A percentile compares a stretch with the other conserved stretches of the same genome.
Evolutionary conservation across 2,888 invertebrate species (phyloP).

Genomic region (Osmoderma eremita): DNA sequence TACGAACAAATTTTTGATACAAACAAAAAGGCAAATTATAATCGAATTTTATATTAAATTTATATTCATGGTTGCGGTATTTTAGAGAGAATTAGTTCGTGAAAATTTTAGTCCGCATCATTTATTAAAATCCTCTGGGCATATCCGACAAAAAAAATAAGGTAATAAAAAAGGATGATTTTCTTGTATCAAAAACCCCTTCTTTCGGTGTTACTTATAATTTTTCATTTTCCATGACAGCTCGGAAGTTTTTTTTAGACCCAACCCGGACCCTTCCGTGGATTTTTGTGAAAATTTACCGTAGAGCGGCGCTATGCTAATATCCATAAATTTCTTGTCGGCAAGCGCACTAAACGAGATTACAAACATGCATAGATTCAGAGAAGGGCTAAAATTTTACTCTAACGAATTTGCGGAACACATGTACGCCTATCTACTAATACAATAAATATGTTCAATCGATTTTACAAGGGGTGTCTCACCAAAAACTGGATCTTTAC

Average conservation of each 20-base stretch:
- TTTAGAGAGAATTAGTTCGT: no score
- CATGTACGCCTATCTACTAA: no score
- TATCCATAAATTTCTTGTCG: constrained; percentile 24
- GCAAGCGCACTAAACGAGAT: constrained; percentile 11
- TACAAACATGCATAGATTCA: constrained; percentile 1
- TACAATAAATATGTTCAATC: no score
- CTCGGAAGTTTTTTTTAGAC: not conserved
- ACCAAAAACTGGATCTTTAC: no score
- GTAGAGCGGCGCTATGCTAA: constrained; percentile 1
- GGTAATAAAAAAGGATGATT: not conserved
- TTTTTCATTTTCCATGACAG: constrained; percentile 23
- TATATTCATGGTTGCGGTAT: no score
- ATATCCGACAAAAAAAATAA: constrained; percentile 1
- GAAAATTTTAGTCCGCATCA: no score
- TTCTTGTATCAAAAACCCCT: constrained; percentile 9
- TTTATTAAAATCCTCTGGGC: no score
- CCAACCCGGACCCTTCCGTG: constrained; percentile 6
- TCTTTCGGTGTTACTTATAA: constrained; percentile 11
- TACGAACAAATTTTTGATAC: no score
- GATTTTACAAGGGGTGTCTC: no score
- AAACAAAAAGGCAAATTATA: no score
- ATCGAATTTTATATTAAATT: no score
- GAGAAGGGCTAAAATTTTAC: not conserved
- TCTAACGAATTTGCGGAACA: no score
- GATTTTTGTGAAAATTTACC: constrained; percentile 3